Evolutionary conservation across 2,888 invertebrate genomes (phyloP).

Genomic region (Cerastis rubricosa): DNA sequence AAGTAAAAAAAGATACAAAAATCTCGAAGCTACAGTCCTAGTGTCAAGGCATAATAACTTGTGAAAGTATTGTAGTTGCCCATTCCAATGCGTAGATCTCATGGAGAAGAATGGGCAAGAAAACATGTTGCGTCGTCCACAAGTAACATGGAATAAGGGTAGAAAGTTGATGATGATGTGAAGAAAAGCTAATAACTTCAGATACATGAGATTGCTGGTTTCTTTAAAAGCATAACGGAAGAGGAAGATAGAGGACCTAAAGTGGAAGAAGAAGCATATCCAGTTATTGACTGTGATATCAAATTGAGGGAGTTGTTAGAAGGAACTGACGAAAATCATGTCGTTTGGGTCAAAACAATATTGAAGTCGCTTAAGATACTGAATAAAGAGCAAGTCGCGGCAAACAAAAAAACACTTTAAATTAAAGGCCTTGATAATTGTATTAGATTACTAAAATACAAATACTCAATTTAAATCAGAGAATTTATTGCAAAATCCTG

Average conservation of each 20-base stretch:
- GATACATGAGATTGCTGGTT: not conserved
- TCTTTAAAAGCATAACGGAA: not conserved
- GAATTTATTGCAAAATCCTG: not conserved
- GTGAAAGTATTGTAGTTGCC: too few species aligned
- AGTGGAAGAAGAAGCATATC: not conserved
- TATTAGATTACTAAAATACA: not conserved
- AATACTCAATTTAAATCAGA: not conserved
- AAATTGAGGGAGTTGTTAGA: not conserved
- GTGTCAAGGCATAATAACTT: too few species aligned
- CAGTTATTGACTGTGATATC: constrained; percentile 14
- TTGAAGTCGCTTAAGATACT: not conserved
- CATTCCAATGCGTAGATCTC: too few species aligned
- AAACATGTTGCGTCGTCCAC: not conserved
- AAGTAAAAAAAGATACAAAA: too few species aligned
- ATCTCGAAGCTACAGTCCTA: too few species aligned
- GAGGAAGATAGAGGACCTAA: not conserved
- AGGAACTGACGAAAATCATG: not conserved
- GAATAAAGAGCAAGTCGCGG: not conserved
- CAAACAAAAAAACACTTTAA: too few species aligned
- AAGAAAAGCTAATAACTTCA: not conserved
- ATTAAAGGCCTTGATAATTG: not conserved
- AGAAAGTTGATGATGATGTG: not conserved
- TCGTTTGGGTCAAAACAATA: not conserved
- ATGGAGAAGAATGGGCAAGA: too few species aligned
- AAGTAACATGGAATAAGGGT: not conserved